Evolutionary conservation across 1,140 invertebrate species (phyloP).

Genomic region (Episyrphus balteatus): DNA sequence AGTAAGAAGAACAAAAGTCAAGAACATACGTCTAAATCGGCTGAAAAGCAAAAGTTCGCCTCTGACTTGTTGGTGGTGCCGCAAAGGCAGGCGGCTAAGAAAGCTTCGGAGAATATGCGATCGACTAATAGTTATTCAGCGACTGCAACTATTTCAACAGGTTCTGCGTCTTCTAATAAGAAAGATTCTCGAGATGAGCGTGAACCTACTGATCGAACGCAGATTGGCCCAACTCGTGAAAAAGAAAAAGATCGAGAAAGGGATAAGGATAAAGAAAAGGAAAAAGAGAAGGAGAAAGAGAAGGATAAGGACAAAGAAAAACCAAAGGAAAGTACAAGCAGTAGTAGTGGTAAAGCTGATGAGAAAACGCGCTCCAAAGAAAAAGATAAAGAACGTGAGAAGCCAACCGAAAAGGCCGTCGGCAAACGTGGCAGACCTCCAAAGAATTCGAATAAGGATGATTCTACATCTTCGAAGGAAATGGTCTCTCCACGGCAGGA

Average conservation of each 20-base stretch:
- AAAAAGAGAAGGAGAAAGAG: slow-evolving; percentile 11
- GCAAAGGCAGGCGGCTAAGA: slow-evolving; percentile 80
- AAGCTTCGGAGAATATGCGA: slow-evolving; percentile 77
- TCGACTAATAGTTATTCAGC: slow-evolving; percentile 39
- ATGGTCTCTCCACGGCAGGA: neutral
- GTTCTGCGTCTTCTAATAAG: slow-evolving; percentile 11
- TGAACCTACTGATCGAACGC: slow-evolving; percentile 10
- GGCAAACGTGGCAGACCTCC: slow-evolving; percentile 28
- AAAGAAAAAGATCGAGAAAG: slow-evolving; percentile 2
- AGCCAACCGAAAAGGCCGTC: slow-evolving; percentile 12
- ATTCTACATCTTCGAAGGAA: neutral
- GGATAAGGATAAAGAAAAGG: slow-evolving; percentile 12
- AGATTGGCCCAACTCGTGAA: slow-evolving; percentile 10
- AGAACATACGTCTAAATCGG: slow-evolving; percentile 36
- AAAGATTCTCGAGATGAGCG: slow-evolving; percentile 13
- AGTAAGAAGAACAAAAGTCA: neutral
- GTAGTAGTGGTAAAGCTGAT: slow-evolving; percentile 12
- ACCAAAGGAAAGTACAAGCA: slow-evolving; percentile 5
- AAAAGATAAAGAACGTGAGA: slow-evolving; percentile 12
- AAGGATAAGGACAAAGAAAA: neutral
- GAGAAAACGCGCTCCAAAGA: slow-evolving; percentile 16
- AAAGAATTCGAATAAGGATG: slow-evolving; percentile 9
- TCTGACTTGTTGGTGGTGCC: slow-evolving; percentile 79
- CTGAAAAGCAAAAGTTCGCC: slow-evolving; percentile 48
- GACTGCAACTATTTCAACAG: slow-evolving; percentile 18